Conservation (phyloP, 2,797 vertebrate genomes). For the Erithacus rubecula region DNA sequence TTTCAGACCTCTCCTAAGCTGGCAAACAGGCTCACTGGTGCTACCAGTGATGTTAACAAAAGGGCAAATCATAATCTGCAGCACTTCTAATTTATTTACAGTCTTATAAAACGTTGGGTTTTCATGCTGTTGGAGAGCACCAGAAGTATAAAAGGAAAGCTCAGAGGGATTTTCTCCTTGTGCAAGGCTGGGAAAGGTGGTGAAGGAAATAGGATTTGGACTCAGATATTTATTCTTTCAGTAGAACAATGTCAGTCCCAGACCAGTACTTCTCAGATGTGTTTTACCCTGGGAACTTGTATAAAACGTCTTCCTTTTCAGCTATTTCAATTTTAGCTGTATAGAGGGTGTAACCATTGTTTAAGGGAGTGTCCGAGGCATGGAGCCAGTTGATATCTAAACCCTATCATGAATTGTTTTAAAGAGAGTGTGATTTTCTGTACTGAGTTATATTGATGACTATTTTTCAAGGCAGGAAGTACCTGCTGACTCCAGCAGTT, state of each 20-base stretch:
- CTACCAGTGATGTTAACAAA: background rate
- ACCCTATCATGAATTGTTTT: conserved; percentile 9
- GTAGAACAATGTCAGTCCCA: conserved; percentile 67
- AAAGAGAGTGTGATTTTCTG: background rate
- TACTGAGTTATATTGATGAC: background rate
- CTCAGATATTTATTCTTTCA: conserved; percentile 60
- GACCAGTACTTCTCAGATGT: conserved; percentile 5
- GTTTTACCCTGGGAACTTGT: conserved; percentile 67
- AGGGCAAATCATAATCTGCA: background rate
- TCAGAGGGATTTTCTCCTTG: conserved; percentile 53
- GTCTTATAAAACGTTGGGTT: background rate
- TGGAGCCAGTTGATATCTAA: background rate
- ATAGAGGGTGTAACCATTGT: conserved; percentile 41
- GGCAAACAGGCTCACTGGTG: background rate
- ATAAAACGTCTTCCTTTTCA: conserved; percentile 48
- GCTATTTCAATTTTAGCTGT: conserved; percentile 46
- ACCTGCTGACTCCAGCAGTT: conserved; percentile 30
- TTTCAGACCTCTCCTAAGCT: background rate
- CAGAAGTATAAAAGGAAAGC: conserved; percentile 2
- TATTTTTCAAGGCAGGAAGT: conserved; percentile 31
- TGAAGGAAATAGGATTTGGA: conserved; percentile 61
- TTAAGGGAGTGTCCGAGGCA: conserved; percentile 26
- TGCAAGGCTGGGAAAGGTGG: conserved; percentile 27
- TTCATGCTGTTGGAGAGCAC: background rate
- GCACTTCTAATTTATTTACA: background rate